Conservation (phyloP, 92 coral and sea anemone genomes). For the Palythoa heliodiscus region DNA sequence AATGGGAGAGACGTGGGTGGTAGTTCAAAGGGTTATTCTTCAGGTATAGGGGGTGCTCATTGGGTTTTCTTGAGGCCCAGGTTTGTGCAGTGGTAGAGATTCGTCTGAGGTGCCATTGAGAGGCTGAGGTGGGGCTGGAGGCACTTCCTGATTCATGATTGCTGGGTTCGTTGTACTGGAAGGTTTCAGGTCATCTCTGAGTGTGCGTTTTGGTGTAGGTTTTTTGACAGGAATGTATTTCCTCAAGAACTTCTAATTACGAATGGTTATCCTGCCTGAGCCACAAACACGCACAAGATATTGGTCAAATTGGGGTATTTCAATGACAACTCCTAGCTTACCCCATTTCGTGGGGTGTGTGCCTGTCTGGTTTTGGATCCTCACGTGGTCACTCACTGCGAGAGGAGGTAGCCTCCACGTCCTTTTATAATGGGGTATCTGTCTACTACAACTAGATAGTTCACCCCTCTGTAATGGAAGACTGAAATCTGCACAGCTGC, state of each 20-base stretch:
- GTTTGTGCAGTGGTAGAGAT: not conserved
- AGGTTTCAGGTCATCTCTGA: constrained; percentile 26
- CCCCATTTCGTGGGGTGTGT: constrained; percentile 49
- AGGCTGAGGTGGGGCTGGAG: not conserved
- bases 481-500: constrained; percentile 65
- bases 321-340: constrained; percentile 44
- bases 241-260: constrained; percentile 40
- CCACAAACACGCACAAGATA: constrained; percentile 51
- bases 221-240: too few species aligned
- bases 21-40: not conserved
- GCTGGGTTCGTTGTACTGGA: not conserved
- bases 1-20: not conserved
- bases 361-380: constrained; percentile 49
- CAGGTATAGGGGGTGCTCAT: not conserved
- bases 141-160: not conserved
- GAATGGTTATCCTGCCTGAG: constrained; percentile 42
- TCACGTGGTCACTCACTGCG: constrained; percentile 24
- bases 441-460: constrained; percentile 71
- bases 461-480: constrained; percentile 65
- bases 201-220: constrained; percentile 22
- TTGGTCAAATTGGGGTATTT: constrained; percentile 56
- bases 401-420: constrained; percentile 36
- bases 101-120: not conserved
- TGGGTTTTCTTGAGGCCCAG: not conserved
- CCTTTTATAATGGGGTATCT: constrained; percentile 65